Percentiles rank a stretch among this genome's conserved stretches.
Evolutionary conservation across 1,140 invertebrate genomes (phyloP).

Genomic region (Bombus impatiens): DNA sequence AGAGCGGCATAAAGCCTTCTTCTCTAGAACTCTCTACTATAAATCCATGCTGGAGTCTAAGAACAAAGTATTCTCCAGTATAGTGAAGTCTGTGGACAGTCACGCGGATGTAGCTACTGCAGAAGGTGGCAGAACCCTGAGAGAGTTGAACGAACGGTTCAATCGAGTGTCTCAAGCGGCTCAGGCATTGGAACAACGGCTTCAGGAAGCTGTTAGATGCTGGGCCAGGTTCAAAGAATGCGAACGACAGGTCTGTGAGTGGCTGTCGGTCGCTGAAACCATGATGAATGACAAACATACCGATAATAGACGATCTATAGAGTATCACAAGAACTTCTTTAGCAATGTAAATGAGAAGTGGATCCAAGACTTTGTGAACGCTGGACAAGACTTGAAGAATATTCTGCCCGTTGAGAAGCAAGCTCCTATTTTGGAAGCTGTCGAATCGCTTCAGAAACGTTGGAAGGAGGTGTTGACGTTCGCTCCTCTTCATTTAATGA

Average conservation of each 20-base stretch:
- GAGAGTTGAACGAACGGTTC: slow-evolving; percentile 92
- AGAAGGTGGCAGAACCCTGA: slow-evolving; percentile 88
- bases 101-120: slow-evolving; percentile 88
- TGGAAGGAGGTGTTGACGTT: slow-evolving; percentile 91
- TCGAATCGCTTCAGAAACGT: slow-evolving; percentile 87
- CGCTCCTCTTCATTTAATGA: slow-evolving; percentile 92
- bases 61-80: slow-evolving; percentile 95
- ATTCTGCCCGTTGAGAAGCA: slow-evolving; percentile 87
- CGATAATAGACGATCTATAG: slow-evolving; percentile 91
- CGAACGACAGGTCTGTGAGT: slow-evolving; percentile 91
- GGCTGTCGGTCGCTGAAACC: slow-evolving; percentile 92
- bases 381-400: slow-evolving; percentile 90
- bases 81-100: slow-evolving; percentile 89
- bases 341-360: slow-evolving; percentile 91
- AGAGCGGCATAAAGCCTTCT: slow-evolving; percentile 93
- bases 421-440: slow-evolving; percentile 86
- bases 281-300: slow-evolving; percentile 91
- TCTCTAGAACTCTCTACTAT: slow-evolving; percentile 94
- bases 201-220: slow-evolving; percentile 90
- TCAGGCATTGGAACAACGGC: slow-evolving; percentile 89
- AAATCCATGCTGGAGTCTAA: slow-evolving; percentile 97
- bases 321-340: slow-evolving; percentile 93
- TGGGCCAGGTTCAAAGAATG: slow-evolving; percentile 94
- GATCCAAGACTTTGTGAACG: slow-evolving; percentile 90
- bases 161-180: slow-evolving; percentile 87